Conservation (phyloP, 2,113 vertebrate genomes). For the Rousettus leschenaultii region DNA sequence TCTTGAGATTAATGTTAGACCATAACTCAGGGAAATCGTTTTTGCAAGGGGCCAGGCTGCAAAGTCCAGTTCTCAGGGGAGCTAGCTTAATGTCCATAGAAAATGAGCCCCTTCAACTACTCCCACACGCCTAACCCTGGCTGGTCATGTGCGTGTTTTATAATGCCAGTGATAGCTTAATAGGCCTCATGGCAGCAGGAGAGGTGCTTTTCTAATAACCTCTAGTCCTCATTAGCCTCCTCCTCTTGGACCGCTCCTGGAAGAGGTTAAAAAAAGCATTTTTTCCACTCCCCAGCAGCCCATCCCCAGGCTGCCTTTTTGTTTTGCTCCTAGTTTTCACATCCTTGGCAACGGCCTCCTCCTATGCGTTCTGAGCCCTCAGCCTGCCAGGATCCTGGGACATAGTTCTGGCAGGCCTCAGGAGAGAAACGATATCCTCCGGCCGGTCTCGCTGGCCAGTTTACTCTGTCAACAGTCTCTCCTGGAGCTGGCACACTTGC, state of each 20-base stretch:
- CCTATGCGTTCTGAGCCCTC: background rate
- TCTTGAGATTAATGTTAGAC: background rate
- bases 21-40: background rate
- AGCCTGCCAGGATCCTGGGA: slow-evolving; percentile 9
- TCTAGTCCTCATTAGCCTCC: background rate
- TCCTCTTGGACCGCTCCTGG: background rate
- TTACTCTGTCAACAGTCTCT: background rate
- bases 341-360: slow-evolving; percentile 43
- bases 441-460: background rate
- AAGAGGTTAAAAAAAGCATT: background rate
- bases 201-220: background rate
- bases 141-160: background rate
- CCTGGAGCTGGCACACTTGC: background rate
- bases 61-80: background rate
- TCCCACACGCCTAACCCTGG: background rate
- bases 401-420: slow-evolving; percentile 20
- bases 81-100: background rate
- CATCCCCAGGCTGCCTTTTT: background rate
- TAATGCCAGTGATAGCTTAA: background rate
- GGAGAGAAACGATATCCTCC: background rate
- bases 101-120: background rate
- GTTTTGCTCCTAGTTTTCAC: slow-evolving; percentile 49
- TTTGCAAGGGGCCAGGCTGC: background rate
- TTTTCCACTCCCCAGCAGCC: background rate
- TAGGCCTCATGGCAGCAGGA: background rate